Base-by-base conservation (phyloP, 2,113 vertebrate genomes). In the Strix uralensis region DNA sequence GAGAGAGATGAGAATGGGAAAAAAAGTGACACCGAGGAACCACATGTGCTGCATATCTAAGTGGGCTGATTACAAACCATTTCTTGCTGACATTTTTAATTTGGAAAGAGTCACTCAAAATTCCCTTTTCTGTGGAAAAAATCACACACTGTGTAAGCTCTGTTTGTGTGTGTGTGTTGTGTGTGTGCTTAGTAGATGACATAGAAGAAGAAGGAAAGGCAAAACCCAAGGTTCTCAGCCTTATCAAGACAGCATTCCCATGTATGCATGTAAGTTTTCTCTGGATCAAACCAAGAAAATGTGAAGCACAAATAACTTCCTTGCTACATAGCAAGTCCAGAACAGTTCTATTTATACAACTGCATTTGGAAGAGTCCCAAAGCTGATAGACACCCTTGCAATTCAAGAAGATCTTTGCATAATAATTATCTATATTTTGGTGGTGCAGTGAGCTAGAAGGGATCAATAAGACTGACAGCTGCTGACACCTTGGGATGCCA, bases 381-480 rank as follows among this genome's bases (percentile, higher is more conserved):
- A 89, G 75, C 85, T 5, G 10, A 71, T 58, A 75, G 84, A 67
- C 6, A 10, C 80, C 69, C 52, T 84, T 84, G 81, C 75, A 81
- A 90, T 58, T 91, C 92, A 93, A 94, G 90, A 93, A 72, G 86
- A 83, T 65, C 82, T 96, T 89, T 78, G 47, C 73, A 80, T 46
- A 58, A 62, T 62, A 59, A 80, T 94, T 75, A 74, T 91, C 88
- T 92, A n/a, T 75, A 92, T 93, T 95, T 94, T 95, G 46, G 36
- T 77, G 44, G 52, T 59, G 92, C 40, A 65, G 49, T 34, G 57
- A 90, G 81, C 62, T 82, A 57, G 66, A 38, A 91, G 78, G 62
- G 86, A 91, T 92, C 82, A 92, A 90, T 91, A 86, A 80, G 57
- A 61, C 17, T 91, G 95, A 92, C 83, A 96, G 79, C 57, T 85